Conservation (phyloP, 2,888 invertebrate genomes). For the Choreutis nemorana region DNA sequence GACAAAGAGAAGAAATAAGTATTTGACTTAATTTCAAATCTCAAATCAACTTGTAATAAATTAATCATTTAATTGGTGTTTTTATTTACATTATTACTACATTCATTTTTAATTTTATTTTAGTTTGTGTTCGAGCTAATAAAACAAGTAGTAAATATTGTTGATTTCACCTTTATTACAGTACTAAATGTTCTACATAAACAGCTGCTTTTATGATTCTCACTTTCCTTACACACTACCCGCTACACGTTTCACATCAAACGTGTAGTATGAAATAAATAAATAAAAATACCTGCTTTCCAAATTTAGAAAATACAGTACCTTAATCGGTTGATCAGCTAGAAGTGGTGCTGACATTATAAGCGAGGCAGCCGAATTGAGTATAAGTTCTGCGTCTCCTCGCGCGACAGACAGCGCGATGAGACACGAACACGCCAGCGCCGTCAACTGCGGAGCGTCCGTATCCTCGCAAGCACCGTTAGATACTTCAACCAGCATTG, state of each 20-base stretch:
- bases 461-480: conserved; percentile 56
- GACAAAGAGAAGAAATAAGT: conserved; percentile 3
- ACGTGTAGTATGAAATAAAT: background rate
- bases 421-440: conserved; percentile 90
- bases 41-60: too few relatives aligned
- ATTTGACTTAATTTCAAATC: conserved; percentile 1
- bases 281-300: conserved; percentile 1
- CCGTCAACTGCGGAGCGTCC: conserved; percentile 76
- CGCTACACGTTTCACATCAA: too few relatives aligned
- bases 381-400: conserved; percentile 90
- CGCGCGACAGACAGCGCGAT: conserved; percentile 91
- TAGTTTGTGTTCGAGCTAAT: background rate
- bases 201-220: too few relatives aligned
- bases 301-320: conserved; percentile 23
- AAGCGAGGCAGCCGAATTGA: conserved; percentile 86
- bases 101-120: background rate
- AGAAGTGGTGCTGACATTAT: conserved; percentile 84
- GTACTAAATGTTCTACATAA: too few relatives aligned
- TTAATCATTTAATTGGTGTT: too few relatives aligned
- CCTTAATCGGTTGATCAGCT: conserved; percentile 82
- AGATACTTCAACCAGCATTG: conserved; percentile 83
- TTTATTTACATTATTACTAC: background rate
- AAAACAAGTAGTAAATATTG: background rate
- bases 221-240: too few relatives aligned
- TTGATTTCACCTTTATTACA: too few relatives aligned